Conservation (phyloP, 2,797 vertebrate genomes). For the Urophycis tenuis region DNA sequence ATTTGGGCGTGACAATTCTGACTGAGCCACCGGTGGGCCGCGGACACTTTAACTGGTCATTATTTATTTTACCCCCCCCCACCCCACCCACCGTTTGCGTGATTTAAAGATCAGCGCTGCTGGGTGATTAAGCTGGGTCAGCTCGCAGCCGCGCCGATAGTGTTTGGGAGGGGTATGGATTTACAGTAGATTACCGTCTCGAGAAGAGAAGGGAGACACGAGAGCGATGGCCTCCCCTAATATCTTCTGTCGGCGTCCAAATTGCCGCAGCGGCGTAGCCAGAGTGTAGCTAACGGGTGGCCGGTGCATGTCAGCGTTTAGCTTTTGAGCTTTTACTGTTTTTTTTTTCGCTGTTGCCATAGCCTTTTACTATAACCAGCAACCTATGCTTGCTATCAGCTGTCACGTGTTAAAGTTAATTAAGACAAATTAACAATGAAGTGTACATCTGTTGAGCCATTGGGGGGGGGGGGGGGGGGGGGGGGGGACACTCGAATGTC, state of each 20-base stretch:
- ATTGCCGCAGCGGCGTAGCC: neutral
- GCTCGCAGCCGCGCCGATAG: constrained; percentile 48
- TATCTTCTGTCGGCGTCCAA: neutral
- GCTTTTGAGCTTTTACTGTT: neutral
- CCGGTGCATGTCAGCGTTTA: neutral
- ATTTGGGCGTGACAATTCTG: constrained; percentile 60
- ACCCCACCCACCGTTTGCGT: constrained; percentile 46
- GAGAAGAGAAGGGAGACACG: constrained; percentile 22
- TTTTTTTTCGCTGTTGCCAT: neutral
- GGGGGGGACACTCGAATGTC: neutral
- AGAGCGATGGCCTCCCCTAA: neutral
- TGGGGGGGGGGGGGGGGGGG: too few species aligned
- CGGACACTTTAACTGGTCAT: constrained; percentile 60
- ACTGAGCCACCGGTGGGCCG: constrained; percentile 45
- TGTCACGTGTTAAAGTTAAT: neutral
- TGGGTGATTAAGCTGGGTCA: constrained; percentile 73
- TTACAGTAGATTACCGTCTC: constrained; percentile 70
- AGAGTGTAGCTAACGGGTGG: neutral
- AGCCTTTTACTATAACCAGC: neutral
- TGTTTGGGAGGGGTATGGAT: constrained; percentile 61
- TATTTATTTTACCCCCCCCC: constrained; percentile 74
- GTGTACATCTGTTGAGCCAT: neutral
- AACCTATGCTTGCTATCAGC: neutral
- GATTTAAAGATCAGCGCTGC: constrained; percentile 61
- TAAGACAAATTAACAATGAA: neutral